Evolutionary conservation across 2,888 invertebrate species (phyloP).

Genomic region (Acleris cristana): DNA sequence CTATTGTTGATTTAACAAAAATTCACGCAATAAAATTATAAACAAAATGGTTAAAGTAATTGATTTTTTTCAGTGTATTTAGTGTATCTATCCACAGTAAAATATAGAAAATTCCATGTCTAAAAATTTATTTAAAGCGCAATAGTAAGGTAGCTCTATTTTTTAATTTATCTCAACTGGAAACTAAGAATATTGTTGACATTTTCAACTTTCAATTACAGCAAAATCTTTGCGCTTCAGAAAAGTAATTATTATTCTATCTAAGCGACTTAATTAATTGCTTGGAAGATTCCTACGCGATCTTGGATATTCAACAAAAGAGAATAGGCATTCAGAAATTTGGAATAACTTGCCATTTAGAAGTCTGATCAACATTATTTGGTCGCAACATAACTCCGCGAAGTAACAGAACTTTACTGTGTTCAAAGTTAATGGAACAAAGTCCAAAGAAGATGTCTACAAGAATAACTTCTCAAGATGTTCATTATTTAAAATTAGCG

Average conservation of each 20-base stretch:
- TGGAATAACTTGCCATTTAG: slow-evolving; percentile 30
- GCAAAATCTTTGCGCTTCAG: slow-evolving; percentile 23
- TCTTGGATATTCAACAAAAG: slow-evolving; percentile 35
- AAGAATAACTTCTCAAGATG: slow-evolving; percentile 13
- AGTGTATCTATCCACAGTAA: no score
- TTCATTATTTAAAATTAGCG: slow-evolving; percentile 10
- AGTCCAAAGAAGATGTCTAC: slow-evolving; percentile 21
- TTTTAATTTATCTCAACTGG: background rate
- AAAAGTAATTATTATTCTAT: slow-evolving; percentile 35
- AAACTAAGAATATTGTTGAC: slow-evolving; percentile 25
- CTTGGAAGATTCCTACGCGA: slow-evolving; percentile 27
- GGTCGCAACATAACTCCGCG: slow-evolving; percentile 20
- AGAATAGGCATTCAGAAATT: slow-evolving; percentile 31
- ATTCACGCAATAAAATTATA: no score
- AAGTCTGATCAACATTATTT: slow-evolving; percentile 35
- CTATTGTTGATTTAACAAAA: no score
- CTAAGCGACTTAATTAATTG: slow-evolving; percentile 36
- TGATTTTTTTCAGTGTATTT: no score
- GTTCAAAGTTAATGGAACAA: slow-evolving; percentile 28
- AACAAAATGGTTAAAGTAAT: no score
- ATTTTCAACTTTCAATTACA: slow-evolving; percentile 31
- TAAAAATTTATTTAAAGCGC: no score
- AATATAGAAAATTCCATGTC: no score
- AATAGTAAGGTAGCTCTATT: background rate
- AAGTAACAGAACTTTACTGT: slow-evolving; percentile 22